Percentiles rank a stretch among this genome's conserved stretches.
These are phyloP conservation scores for Ispidina lecontei DNA, from an alignment of 2,797 vertebrate species.

Conservation along the genomic window DNA sequence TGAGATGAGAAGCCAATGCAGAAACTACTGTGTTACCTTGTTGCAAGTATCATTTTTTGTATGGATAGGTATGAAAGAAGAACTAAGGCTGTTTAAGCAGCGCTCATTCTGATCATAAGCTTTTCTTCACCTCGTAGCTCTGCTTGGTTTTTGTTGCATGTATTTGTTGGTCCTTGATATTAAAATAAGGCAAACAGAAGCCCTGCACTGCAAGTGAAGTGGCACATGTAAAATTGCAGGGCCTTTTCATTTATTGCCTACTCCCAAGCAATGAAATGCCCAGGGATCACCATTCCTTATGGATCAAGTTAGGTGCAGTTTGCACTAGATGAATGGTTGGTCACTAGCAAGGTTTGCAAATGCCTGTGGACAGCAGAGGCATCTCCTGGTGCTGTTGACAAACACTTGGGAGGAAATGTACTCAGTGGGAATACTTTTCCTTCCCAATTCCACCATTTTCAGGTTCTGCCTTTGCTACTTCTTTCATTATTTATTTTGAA, in stretches of 20 bases:
- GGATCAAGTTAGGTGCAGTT: not conserved
- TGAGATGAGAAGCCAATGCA: not conserved
- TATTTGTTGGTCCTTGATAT: not conserved
- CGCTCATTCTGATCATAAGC: not conserved
- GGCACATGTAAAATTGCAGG: not conserved
- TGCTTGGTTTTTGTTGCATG: not conserved
- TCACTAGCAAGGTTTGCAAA: not conserved
- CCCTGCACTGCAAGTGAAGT: not conserved
- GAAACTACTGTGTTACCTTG: not conserved
- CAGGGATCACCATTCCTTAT: not conserved
- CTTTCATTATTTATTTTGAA: not conserved
- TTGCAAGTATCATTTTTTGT: not conserved
- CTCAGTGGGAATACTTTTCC: not conserved
- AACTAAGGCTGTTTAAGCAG: not conserved
- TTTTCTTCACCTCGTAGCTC: not conserved
- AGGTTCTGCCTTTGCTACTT: not conserved
- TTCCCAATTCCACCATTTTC: not conserved
- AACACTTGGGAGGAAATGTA: not conserved
- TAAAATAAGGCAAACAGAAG: not conserved
- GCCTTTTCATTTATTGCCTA: not conserved
- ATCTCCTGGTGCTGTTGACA: not conserved
- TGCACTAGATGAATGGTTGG: not conserved
- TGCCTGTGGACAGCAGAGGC: not conserved
- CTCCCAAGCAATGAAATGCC: not conserved
- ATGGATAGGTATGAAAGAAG: not conserved